A percentile compares a stretch with the other conserved stretches of the same genome.
Evolutionary conservation across 2,888 invertebrate species (phyloP).

Genomic region (Coleophora deauratella): DNA sequence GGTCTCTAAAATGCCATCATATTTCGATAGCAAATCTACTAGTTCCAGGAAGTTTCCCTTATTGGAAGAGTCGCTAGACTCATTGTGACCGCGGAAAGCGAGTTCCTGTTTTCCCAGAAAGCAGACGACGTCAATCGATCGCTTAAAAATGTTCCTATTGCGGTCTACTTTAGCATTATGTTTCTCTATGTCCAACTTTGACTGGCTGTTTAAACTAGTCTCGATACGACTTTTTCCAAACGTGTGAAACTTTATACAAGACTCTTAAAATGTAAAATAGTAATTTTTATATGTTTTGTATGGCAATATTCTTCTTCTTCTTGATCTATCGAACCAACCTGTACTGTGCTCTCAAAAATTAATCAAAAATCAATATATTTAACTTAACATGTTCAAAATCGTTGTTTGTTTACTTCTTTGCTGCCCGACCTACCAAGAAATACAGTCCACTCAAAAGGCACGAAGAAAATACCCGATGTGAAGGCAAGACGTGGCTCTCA

Average conservation of each 20-base stretch:
- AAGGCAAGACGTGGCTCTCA: too few species aligned
- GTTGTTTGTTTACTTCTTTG: too few species aligned
- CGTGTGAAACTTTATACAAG: slow-evolving; percentile 2
- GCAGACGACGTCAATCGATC: slow-evolving; percentile 6
- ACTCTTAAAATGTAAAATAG: slow-evolving; percentile 1
- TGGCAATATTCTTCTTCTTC: too few species aligned
- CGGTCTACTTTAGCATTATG: slow-evolving; percentile 9
- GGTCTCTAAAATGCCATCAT: slow-evolving; percentile 22
- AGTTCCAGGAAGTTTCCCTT: slow-evolving; percentile 16
- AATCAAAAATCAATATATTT: slow-evolving; percentile 7
- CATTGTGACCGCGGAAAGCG: slow-evolving; percentile 27
- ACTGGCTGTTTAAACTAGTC: slow-evolving; percentile 4
- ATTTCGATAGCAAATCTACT: slow-evolving; percentile 23
- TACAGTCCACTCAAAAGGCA: too few species aligned
- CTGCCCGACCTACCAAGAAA: too few species aligned
- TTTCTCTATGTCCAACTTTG: slow-evolving; percentile 5
- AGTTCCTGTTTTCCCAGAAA: slow-evolving; percentile 18
- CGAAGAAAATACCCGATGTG: too few species aligned
- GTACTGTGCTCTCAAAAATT: too few species aligned
- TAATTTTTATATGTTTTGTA: slow-evolving; percentile 7
- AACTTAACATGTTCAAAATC: too few species aligned
- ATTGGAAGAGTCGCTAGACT: slow-evolving; percentile 16
- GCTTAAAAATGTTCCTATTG: slow-evolving; percentile 7
- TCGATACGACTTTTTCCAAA: slow-evolving; percentile 7
- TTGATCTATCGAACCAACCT: too few species aligned